A percentile compares a stretch with the other conserved stretches of the same genome.
Evolutionary conservation across 64 coral and sea anemone species (phyloP).

Genomic region (Catalaphyllia jardinei): DNA sequence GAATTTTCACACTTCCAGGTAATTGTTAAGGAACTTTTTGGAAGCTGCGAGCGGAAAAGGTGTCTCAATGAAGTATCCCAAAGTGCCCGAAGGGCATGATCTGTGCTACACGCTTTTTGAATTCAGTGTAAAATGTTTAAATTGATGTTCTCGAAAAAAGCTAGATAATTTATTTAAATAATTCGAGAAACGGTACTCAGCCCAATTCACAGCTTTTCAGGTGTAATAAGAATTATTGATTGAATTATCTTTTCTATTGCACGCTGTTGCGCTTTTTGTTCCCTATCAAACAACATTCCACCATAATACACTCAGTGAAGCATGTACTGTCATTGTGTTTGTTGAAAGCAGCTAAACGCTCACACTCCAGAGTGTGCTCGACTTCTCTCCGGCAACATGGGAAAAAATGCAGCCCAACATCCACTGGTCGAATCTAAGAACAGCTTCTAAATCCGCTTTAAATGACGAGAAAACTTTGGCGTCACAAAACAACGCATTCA

Average conservation of each 20-base stretch:
- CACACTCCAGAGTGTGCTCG: not conserved
- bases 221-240: not conserved
- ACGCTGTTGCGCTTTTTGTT: not conserved
- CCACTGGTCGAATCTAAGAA: not conserved
- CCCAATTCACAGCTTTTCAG: not conserved
- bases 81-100: not conserved
- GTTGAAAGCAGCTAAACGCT: not conserved
- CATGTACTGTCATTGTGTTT: not conserved
- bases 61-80: too few species aligned
- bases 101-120: not conserved
- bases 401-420: slow-evolving; percentile 43
- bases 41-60: not conserved
- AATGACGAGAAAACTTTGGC: not conserved
- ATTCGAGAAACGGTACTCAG: not conserved
- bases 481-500: not conserved
- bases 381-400: slow-evolving; percentile 8
- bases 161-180: not conserved
- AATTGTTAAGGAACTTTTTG: not conserved
- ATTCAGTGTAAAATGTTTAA: not conserved
- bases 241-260: not conserved
- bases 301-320: not conserved
- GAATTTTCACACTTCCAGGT: not conserved
- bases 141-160: not conserved
- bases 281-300: not conserved
- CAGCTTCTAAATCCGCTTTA: not conserved